A percentile compares a stretch with the other conserved stretches of the same genome.
Conservation (phyloP, 2,797 vertebrate genomes). For the Steatocranus sp. region DNA sequence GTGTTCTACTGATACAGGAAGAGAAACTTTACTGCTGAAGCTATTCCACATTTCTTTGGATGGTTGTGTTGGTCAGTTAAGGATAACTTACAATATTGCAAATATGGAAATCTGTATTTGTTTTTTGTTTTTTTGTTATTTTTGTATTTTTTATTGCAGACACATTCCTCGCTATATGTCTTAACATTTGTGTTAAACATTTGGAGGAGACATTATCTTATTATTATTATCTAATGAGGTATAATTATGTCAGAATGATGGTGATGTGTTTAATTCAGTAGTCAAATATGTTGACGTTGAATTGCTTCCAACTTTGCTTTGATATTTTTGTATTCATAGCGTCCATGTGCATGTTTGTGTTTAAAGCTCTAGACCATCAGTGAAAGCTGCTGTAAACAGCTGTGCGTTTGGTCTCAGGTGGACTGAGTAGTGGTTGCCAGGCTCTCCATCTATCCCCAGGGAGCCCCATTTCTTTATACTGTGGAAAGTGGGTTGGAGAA, state of each 20-base stretch:
- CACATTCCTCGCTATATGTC: neutral
- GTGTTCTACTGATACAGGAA: neutral
- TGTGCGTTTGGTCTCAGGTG: constrained; percentile 41
- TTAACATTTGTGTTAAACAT: neutral
- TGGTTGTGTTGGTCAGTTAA: neutral
- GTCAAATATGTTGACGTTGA: neutral
- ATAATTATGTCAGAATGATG: neutral
- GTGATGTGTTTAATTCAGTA: neutral
- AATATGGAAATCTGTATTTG: neutral
- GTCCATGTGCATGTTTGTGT: neutral
- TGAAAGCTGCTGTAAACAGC: constrained; percentile 22
- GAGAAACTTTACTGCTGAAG: neutral
- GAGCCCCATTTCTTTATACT: neutral
- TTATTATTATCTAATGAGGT: neutral
- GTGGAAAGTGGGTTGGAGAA: neutral
- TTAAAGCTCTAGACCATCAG: constrained; percentile 19
- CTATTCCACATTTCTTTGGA: neutral
- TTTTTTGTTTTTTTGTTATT: neutral
- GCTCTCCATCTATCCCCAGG: constrained; percentile 16
- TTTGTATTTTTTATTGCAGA: neutral
- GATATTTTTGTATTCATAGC: neutral
- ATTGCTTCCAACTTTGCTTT: neutral
- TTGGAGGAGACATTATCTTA: neutral
- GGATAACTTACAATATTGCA: neutral
- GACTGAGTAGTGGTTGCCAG: neutral